A percentile compares a stretch with the other conserved stretches of the same genome.
Conservation (phyloP, 2,113 vertebrate genomes). For the Cichladusa arquata region DNA sequence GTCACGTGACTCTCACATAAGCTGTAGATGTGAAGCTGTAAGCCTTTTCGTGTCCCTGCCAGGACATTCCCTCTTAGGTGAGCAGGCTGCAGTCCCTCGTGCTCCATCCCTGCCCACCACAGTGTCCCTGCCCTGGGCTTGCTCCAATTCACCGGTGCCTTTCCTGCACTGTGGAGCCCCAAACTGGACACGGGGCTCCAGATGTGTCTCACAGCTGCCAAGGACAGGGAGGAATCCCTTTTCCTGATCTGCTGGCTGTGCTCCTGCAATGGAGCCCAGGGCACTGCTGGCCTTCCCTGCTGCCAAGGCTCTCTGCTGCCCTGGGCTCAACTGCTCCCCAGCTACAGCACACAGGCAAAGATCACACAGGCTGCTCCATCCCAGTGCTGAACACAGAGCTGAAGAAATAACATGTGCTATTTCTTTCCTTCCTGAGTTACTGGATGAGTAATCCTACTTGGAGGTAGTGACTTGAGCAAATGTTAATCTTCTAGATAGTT, state of each 20-base stretch:
- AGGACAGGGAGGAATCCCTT: background rate
- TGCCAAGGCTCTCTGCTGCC: background rate
- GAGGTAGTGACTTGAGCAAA: background rate
- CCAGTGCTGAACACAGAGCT: background rate
- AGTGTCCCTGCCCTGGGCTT: background rate
- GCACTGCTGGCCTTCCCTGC: background rate
- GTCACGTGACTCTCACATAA: background rate
- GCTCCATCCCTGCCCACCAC: rapidly evolving
- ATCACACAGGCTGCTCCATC: background rate
- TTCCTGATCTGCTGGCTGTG: background rate
- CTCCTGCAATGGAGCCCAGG: background rate
- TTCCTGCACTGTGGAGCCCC: rapidly evolving
- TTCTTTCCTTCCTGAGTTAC: background rate
- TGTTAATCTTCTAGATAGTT: background rate
- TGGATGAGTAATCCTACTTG: background rate
- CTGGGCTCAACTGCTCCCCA: background rate
- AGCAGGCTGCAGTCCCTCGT: background rate
- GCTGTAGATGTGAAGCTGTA: background rate
- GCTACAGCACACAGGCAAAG: background rate
- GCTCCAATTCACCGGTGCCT: rapidly evolving
- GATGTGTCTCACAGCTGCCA: background rate
- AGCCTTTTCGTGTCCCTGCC: background rate
- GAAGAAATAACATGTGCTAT: rapidly evolving
- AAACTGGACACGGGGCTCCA: rapidly evolving
- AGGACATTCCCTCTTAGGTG: background rate